Evolutionary conservation across 2,888 invertebrate genomes (phyloP), one percentile per base, ranked within the genome.

Genomic region (Hypselothyrea guttata): DNA sequence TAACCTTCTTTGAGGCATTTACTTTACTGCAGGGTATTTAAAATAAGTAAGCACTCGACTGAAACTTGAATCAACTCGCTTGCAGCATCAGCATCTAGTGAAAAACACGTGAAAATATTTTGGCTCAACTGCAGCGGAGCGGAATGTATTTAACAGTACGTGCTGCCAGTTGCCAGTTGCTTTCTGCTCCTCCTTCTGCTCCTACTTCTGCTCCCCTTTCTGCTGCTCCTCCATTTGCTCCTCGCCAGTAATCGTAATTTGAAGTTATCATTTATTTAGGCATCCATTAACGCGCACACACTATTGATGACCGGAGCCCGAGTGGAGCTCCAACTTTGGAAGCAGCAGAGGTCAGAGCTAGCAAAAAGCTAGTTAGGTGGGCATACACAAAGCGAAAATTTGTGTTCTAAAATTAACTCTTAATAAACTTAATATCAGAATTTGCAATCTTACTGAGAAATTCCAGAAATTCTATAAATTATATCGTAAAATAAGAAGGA

Each of bases 251-350:
- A 79, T 86, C 74, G 85, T 84, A 84, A 84, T 84, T 86, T 84
- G 65, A 71, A 83, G 73, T 84, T 76, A 84, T 84, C 71, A 86
- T 76, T 86, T 84, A 84, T 84, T 84, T 79, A 84, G 71, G 71
- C 75, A 68, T 79, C 86, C 83, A 86, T 86, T 86, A 83, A 83
- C 75, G 76, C 72, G 75, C 84, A 79, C 72, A 81, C 22, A 22
- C 22, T 83, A 81, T 83, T 84, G 72, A 74, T 73, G 79, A 64
- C 67, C 71, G 59, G 48, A 22, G 22, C 5, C 3, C 52, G 57
- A 40, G 34, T 33, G 35, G 18, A 40, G 4, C 30, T n/a, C n/a
- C n/a, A n/a, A n/a, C n/a, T n/a, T n/a, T n/a, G n/a, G n/a, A 45
- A 16, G 31, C 31, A 30, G 27, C 5, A 16, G 13, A 7, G 16